Base-by-base conservation (phyloP, 2,888 invertebrate species). In the Synergus laeviventris region DNA sequence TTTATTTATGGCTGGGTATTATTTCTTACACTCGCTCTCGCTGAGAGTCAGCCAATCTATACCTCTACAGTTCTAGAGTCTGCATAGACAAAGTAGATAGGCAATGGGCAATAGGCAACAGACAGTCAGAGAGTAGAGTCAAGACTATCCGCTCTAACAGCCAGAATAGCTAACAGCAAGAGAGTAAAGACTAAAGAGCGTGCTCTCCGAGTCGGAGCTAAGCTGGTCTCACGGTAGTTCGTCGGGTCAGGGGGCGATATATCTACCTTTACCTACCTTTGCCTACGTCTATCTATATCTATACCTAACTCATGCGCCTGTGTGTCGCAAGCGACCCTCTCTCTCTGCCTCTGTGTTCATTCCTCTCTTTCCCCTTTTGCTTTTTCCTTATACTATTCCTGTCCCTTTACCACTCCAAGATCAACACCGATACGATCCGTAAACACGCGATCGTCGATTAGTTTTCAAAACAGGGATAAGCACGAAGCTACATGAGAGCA, bases 201-300 rank as follows among this genome's bases (percentile, higher is more conserved):
- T 73, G 77, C 64, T 74, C 61, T 74, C 45, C 24, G 54, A 75
- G 75, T 74, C 77, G 78, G 75, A 77, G 81, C 78, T 76, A 84
- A 84, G 86, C 82, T 84, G 87, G 86, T 87, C 87, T 87, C 87
- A 87, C 87, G 87, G 87, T 87, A 87, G 87, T 87, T 85, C 79
- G 82, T 82, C 81, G 85, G 87, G 87, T 87, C 87, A 87, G 85
- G 85, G 87, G 87, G 87, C 87, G 86, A 87, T 87, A 86, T 86
- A 87, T 84, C 85, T 87, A 83, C 81, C 81, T 84, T 81, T 84
- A 86, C 84, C 76, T 74, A 61, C 21, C 83, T 84, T 81, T 75
- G 59, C 73, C 59, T 70, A 73, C 38, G 73, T 61, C 81, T 83
- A 76, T 60, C 76, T 36, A 24, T 81, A 78, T 78, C 81, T 77